Conservation (phyloP, 2,797 vertebrate genomes). For the Betta splendens region DNA sequence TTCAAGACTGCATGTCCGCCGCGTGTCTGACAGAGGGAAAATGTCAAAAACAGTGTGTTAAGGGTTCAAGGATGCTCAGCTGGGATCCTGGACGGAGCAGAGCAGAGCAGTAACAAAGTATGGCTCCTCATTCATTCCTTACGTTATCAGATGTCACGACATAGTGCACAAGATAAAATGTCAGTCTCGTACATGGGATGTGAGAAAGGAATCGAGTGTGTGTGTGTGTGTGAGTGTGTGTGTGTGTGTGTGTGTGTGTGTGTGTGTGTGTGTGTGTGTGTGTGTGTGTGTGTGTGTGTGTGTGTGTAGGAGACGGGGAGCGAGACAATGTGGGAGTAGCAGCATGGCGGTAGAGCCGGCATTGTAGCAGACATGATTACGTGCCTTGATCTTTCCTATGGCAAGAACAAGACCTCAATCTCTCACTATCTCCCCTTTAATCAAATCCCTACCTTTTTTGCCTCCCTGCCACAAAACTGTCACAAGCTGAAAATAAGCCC, state of each 20-base stretch:
- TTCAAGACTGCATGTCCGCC: constrained; percentile 32
- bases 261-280: constrained; percentile 6
- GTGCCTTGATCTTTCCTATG: constrained; percentile 93
- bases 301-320: constrained; percentile 3
- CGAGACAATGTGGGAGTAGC: constrained; percentile 46
- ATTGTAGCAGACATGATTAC: constrained; percentile 89
- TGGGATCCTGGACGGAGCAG: constrained; percentile 38
- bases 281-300: neutral
- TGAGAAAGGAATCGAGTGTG: too few relatives aligned
- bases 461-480: constrained; percentile 92
- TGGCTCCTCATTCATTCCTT: constrained; percentile 28
- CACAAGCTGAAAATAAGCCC: constrained; percentile 95
- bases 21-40: constrained; percentile 39
- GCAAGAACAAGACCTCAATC: constrained; percentile 99
- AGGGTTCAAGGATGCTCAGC: constrained; percentile 25
- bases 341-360: constrained; percentile 78
- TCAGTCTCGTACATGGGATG: too few relatives aligned
- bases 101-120: constrained; percentile 15
- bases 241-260: neutral
- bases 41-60: neutral
- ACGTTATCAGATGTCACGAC: constrained; percentile 53
- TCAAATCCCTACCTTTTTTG: constrained; percentile 92
- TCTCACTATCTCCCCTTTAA: constrained; percentile 97
- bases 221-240: neutral
- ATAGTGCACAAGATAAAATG: constrained; percentile 50